Conservation (phyloP, 2,888 invertebrate genomes). For the Brenthis hecate region DNA sequence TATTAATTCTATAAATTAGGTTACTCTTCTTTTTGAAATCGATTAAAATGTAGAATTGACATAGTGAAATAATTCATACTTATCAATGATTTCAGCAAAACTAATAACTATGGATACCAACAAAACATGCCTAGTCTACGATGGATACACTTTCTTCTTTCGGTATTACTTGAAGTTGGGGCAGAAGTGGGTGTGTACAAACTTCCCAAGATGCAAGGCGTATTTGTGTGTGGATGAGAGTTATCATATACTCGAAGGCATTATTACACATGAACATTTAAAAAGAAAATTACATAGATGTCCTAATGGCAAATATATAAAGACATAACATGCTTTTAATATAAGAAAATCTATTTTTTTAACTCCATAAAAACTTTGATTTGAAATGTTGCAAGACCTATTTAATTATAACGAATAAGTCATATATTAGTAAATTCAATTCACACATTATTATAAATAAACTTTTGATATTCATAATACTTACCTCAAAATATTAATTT, state of each 20-base stretch:
- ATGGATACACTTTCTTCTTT: conserved; percentile 59
- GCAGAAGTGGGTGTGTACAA: conserved; percentile 61
- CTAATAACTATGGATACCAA: conserved; percentile 55
- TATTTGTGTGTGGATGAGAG: conserved; percentile 49
- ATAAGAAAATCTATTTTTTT: neutral
- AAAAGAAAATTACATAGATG: conserved; percentile 44
- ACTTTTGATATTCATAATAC: too few relatives aligned
- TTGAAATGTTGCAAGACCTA: too few relatives aligned
- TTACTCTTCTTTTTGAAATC: too few relatives aligned
- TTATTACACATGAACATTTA: conserved; percentile 45
- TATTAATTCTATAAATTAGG: too few relatives aligned
- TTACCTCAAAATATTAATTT: too few relatives aligned
- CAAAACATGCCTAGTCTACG: conserved; percentile 49
- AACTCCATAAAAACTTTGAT: too few relatives aligned
- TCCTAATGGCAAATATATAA: conserved; percentile 50
- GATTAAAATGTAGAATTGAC: too few relatives aligned
- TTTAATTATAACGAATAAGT: too few relatives aligned
- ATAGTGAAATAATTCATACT: neutral
- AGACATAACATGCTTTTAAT: conserved; percentile 27
- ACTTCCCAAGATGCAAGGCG: conserved; percentile 59
- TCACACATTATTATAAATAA: too few relatives aligned
- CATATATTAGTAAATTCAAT: too few relatives aligned
- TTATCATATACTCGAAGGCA: conserved; percentile 40
- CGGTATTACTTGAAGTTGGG: conserved; percentile 50
- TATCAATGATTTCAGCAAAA: conserved; percentile 23